Evolutionary conservation across 2,888 invertebrate genomes (phyloP), one percentile per base, ranked within the genome.

Genomic region (Microctonus aethiopoides): DNA sequence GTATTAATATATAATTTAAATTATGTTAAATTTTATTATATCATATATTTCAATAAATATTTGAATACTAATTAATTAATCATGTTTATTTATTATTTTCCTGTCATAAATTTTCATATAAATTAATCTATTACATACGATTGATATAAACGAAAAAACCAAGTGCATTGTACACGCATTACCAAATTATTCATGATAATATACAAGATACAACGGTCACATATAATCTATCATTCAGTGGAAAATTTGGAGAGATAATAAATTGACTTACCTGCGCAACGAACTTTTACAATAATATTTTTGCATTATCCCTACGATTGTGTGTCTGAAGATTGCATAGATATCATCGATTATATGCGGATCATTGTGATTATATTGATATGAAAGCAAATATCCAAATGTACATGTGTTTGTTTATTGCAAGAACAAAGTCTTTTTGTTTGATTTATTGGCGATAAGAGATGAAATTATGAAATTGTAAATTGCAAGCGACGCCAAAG

Each of bases 371-470:
- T 57, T 29, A 57, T 34, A n/a, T 57, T 29, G 1, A 57, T 57
- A 32, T 4, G 9, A 32, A 57, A 57, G 32, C 10, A 57, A 57
- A 57, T 34, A 57, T 34, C 16, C 9, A 60, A 65, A 65, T 62
- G 63, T n/a, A 39, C 11, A 29, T 77, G 73, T 79, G 75, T 78
- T 74, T 78, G 72, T 70, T 16, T 66, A 51, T 60, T 75, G 67
- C 54, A 70, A 72, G 68, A 57, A 57, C 32, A 57, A 57, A 29
- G 65, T 73, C 68, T n/a, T 46, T n/a, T 75, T 80, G 76, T 80
- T 80, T 80, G 77, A 65, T 76, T 57, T 76, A 34, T 73, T 41
- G 80, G 80, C 78, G 78, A 73, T 77, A 72, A 67, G 16, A 51
- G 41, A 32, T 34, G 72, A 67, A 74, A 77, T 78, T 77, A 78